These are phyloP conservation scores for Brachyptera putata DNA, from an alignment of 2,888 invertebrate genomes.

Conservation along the genomic window DNA sequence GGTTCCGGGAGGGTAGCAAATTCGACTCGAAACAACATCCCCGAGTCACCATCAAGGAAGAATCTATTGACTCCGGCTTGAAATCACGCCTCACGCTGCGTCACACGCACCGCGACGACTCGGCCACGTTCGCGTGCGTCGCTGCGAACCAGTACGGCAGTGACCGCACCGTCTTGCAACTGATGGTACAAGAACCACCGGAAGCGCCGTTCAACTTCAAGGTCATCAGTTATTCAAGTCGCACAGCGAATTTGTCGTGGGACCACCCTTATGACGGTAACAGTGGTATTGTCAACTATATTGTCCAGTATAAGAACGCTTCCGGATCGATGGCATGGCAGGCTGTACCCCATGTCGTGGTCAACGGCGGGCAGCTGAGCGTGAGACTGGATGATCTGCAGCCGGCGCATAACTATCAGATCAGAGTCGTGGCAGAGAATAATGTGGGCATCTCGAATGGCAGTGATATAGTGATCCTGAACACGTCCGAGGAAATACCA, in stretches of 20 bases:
- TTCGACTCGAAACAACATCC: constrained; percentile 21
- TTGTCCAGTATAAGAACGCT: constrained; percentile 42
- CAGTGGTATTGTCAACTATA: constrained; percentile 38
- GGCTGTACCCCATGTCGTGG: constrained; percentile 15
- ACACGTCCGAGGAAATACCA: constrained; percentile 42
- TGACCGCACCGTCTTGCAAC: constrained; percentile 36
- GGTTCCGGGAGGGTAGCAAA: constrained; percentile 36
- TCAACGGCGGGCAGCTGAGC: constrained; percentile 21
- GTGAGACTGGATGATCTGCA: constrained; percentile 36
- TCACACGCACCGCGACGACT: constrained; percentile 28
- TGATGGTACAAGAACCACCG: constrained; percentile 41
- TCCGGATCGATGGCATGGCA: constrained; percentile 13
- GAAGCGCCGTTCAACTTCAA: constrained; percentile 42
- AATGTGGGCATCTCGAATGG: constrained; percentile 43
- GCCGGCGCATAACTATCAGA: constrained; percentile 43
- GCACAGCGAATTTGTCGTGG: constrained; percentile 42
- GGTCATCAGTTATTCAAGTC: constrained; percentile 39
- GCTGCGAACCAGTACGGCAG: constrained; percentile 46
- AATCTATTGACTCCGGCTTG: constrained; percentile 41
- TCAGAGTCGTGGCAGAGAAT: constrained; percentile 44
- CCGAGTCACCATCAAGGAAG: constrained; percentile 20
- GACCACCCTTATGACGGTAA: constrained; percentile 43
- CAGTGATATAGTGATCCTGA: constrained; percentile 41
- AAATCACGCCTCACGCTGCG: constrained; percentile 36
- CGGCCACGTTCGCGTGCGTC: constrained; percentile 41